Conservation (phyloP, 2,113 vertebrate genomes). For the Hylia prasina region DNA sequence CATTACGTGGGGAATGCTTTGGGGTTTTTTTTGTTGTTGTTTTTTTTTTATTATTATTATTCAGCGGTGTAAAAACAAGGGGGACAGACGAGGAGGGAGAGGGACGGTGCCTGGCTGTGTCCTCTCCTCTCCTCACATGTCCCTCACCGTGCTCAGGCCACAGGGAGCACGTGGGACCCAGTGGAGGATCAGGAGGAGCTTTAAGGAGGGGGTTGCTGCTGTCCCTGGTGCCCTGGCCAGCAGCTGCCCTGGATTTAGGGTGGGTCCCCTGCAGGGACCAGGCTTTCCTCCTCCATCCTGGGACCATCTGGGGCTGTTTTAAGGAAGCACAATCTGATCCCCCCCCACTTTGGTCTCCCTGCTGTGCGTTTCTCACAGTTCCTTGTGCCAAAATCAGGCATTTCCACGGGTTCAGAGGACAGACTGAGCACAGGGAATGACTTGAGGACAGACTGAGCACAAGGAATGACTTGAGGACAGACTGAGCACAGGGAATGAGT, state of each 20-base stretch:
- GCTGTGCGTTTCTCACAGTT: fast-evolving
- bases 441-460: not conserved
- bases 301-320: not conserved
- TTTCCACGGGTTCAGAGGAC: not conserved
- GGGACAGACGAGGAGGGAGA: not conserved
- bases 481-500: not conserved
- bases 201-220: not conserved
- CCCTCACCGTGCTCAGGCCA: fast-evolving
- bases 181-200: not conserved
- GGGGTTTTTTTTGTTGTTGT: not conserved
- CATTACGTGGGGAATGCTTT: not conserved
- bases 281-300: not conserved
- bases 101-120: not conserved
- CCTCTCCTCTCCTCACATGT: not conserved
- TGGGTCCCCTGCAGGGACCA: not conserved
- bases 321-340: not conserved
- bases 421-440: not conserved
- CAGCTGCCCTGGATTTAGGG: not conserved
- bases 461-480: not conserved
- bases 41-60: not conserved
- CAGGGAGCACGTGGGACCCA: fast-evolving
- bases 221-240: not conserved
- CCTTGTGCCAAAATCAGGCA: not conserved
- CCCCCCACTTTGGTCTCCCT: not conserved
- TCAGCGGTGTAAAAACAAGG: not conserved